Evolutionary conservation across 2,113 vertebrate species (phyloP), one percentile per base, ranked within the genome.

Genomic region (Plecturocebus donacophilus): DNA sequence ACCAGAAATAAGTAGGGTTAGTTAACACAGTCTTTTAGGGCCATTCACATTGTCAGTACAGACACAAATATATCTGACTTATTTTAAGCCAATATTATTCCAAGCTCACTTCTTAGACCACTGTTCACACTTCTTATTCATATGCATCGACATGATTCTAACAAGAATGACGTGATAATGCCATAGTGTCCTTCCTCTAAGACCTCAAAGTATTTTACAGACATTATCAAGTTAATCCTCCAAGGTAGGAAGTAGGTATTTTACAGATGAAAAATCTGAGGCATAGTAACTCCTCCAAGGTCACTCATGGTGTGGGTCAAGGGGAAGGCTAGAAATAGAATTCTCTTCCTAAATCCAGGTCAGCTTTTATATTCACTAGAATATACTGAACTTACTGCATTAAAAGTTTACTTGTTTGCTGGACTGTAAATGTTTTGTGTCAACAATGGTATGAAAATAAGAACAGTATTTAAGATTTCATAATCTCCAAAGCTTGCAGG

Each of bases 1-100:
- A 98, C 97, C 98, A 98, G 98, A 99, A 97, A 98, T 98, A 98
- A 99, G 98, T 98, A 98, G 97, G 98, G 98, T 99, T 99, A 99
- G 98, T 99, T 97, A 97, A 99, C 98, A 98, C 96, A 98, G 98
- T 97, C 93, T 73, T 86, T 97, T 79, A 98, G 99, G 98, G 97
- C 98, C 97, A 98, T 98, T 99, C 98, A 98, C 98, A 98, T 98
- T 88, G 97, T 97, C 96, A 91, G 97, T 91, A 91, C 88, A 89
- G 92, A 93, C 80, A 97, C 96, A 30, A 91, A 84, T 94, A 89
- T 77, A 89, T 85, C 61, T 96, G 94, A 92, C 92, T 80, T 92
- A 38, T 91, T 68, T 97, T 66, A 92, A 92, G 95, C 95, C 93
- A 90, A 95, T 93, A 85, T 91, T 49, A 83, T 77, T 90, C 75